These are phyloP conservation scores for Anodontia alba DNA, from an alignment of 2,888 invertebrate species.

Conservation along the genomic window DNA sequence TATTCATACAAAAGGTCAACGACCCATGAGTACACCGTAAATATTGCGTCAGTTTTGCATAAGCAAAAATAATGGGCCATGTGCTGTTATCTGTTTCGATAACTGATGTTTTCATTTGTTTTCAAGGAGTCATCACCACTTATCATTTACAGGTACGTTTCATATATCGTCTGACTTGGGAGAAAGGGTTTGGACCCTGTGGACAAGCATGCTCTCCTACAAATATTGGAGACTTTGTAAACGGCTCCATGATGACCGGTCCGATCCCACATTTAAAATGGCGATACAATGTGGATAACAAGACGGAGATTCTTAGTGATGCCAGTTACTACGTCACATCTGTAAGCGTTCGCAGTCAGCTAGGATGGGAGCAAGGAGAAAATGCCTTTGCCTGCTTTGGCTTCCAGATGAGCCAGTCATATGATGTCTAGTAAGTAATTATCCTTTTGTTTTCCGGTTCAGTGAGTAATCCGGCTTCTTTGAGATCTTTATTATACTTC, in stretches of 20 bases:
- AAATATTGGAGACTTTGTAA: conserved; percentile 24
- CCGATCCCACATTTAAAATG: conserved; percentile 16
- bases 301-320: conserved; percentile 20
- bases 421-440: conserved; percentile 30
- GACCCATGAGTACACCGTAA: no score
- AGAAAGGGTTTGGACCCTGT: conserved; percentile 61
- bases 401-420: background rate
- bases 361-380: conserved; percentile 56
- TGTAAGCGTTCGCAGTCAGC: conserved; percentile 31
- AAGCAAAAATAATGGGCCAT: no score
- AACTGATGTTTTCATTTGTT: no score
- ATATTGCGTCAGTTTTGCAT: no score
- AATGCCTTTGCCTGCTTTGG: conserved; percentile 18
- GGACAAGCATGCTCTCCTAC: conserved; percentile 35
- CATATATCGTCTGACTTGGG: conserved; percentile 54
- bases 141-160: conserved; percentile 40
- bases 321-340: conserved; percentile 48
- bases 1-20: no score
- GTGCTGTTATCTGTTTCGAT: no score
- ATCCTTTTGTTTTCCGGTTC: background rate
- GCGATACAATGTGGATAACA: conserved; percentile 5
- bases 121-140: no score
- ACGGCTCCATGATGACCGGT: background rate
- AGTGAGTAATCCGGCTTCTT: no score
- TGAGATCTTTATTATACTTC: no score